Evolutionary conservation across 2,797 vertebrate genomes (phyloP).

Genomic region (Sebastes hubbsi): DNA sequence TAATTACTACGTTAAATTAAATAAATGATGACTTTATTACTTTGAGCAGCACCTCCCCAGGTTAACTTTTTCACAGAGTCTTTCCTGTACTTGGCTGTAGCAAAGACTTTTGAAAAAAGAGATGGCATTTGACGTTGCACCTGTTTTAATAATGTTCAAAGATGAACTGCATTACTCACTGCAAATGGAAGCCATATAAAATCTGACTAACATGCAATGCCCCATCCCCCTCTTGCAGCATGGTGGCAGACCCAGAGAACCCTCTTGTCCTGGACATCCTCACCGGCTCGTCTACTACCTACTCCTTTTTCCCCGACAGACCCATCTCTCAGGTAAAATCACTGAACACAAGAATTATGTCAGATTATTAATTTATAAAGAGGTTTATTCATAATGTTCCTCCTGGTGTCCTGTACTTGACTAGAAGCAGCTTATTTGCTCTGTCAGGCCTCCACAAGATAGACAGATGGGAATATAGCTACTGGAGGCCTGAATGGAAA

Average conservation of each 20-base stretch:
- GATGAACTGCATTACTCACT: neutral
- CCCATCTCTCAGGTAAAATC: slow-evolving; percentile 91
- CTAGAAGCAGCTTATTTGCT: neutral
- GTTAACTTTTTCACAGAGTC: neutral
- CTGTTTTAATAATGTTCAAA: neutral
- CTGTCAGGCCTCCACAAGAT: neutral
- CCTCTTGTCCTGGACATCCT: slow-evolving; percentile 96
- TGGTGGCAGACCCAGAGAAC: slow-evolving; percentile 98
- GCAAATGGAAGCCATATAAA: neutral
- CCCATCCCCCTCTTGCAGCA: slow-evolving; percentile 70
- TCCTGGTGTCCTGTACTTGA: neutral
- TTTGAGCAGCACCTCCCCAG: neutral
- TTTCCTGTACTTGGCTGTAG: neutral
- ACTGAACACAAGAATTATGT: neutral
- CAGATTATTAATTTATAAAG: neutral
- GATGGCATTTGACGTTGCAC: neutral
- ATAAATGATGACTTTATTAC: neutral
- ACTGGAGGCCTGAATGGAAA: neutral
- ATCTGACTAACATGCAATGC: neutral
- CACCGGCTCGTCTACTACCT: slow-evolving; percentile 96
- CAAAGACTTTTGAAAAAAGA: neutral
- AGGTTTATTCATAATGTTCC: neutral
- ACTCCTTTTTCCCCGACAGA: slow-evolving; percentile 97
- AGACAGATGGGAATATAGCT: neutral
- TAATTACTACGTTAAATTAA: neutral